These are phyloP conservation scores for Coluber constrictor DNA, from an alignment of 2,797 vertebrate species.

Conservation along the genomic window DNA sequence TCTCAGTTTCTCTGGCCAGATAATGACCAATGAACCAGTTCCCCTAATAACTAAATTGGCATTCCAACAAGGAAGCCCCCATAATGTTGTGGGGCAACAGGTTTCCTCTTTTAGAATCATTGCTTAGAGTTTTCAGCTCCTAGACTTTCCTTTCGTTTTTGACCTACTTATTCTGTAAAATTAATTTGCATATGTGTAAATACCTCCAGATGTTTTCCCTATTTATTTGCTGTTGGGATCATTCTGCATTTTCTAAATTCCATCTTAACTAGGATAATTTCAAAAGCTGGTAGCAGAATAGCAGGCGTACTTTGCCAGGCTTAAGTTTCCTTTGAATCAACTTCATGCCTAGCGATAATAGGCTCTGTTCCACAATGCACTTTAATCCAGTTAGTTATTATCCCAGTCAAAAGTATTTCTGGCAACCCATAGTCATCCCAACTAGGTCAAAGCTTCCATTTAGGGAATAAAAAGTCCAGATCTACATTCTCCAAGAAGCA, in stretches of 20 bases:
- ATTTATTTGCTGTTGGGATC: not conserved
- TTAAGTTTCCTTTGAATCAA: not conserved
- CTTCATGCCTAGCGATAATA: not conserved
- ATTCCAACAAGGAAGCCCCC: constrained; percentile 44
- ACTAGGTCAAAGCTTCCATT: not conserved
- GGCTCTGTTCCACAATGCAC: not conserved
- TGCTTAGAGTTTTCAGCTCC: constrained; percentile 24
- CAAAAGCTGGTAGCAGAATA: not conserved
- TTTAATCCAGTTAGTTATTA: not conserved
- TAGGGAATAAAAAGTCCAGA: not conserved
- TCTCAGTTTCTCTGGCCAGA: constrained; percentile 53
- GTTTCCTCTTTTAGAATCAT: constrained; percentile 19
- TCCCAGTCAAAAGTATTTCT: not conserved
- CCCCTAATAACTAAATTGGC: constrained; percentile 33
- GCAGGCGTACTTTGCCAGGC: not conserved
- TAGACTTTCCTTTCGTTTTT: constrained; percentile 16
- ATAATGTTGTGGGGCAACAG: constrained; percentile 45
- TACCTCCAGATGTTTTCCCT: not conserved
- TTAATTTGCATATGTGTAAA: constrained; percentile 8
- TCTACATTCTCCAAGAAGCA: not conserved
- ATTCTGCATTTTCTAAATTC: not conserved
- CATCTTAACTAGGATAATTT: not conserved
- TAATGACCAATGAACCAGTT: constrained; percentile 53
- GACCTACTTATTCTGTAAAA: not conserved
- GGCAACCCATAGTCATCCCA: not conserved